These are phyloP conservation scores for Sphaeridia pumilis DNA, from an alignment of 2,888 invertebrate genomes.

Conservation along the genomic window DNA sequence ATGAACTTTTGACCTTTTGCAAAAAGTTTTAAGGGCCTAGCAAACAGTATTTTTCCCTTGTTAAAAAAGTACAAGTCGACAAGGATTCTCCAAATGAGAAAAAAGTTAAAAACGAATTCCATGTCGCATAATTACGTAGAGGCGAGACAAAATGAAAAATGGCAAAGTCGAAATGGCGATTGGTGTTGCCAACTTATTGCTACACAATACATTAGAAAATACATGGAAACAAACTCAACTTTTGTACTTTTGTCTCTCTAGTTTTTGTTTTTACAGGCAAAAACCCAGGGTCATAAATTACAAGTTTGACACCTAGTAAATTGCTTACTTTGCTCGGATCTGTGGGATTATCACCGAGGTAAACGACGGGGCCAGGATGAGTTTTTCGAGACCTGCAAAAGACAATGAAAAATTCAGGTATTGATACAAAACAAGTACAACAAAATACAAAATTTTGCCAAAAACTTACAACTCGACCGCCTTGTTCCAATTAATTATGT, in stretches of 20 bases:
- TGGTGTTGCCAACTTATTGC: no score
- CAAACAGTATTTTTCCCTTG: no score
- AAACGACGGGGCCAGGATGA: constrained; percentile 93
- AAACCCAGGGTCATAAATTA: background rate
- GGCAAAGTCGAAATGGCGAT: no score
- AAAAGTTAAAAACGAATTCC: background rate
- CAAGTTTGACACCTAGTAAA: background rate
- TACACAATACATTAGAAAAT: background rate
- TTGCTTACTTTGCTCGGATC: constrained; percentile 80
- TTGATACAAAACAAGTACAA: background rate
- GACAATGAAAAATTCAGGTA: background rate
- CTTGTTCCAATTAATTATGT: constrained; percentile 99
- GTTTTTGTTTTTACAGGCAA: no score
- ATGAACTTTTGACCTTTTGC: no score
- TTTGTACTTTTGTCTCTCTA: background rate
- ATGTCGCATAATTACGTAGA: background rate
- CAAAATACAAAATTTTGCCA: constrained; percentile 6
- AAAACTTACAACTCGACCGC: constrained; percentile 93
- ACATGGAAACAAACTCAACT: background rate
- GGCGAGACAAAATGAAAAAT: no score
- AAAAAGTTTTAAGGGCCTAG: no score
- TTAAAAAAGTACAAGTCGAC: no score
- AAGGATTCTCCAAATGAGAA: no score
- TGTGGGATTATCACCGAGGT: constrained; percentile 90
- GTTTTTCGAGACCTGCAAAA: constrained; percentile 75